These are phyloP conservation scores for Salvelinus alpinus DNA, from an alignment of 2,113 vertebrate species.

Conservation along the genomic window DNA sequence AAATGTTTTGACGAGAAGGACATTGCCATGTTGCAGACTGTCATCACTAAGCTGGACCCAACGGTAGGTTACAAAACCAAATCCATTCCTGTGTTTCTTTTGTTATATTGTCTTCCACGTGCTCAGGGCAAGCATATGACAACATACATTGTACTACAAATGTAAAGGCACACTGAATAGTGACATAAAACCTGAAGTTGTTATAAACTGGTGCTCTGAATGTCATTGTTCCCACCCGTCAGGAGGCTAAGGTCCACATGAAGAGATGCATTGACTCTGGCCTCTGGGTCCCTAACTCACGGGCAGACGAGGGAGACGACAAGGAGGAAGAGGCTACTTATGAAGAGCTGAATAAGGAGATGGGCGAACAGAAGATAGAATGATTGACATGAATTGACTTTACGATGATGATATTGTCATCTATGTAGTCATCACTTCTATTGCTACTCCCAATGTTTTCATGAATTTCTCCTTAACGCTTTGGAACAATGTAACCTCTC, in stretches of 20 bases:
- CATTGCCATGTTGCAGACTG: constrained; percentile 87
- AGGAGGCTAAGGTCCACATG: constrained; percentile 89
- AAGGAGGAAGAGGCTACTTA: constrained; percentile 67
- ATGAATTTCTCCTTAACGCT: constrained; percentile 38
- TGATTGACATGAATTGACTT: constrained; percentile 36
- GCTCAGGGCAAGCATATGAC: not conserved
- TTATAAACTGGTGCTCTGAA: not conserved
- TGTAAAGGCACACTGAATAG: not conserved
- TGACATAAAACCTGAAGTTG: not conserved
- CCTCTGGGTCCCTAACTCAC: constrained; percentile 89
- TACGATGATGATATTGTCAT: constrained; percentile 13
- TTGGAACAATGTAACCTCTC: constrained; percentile 23
- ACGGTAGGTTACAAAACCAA: constrained; percentile 71
- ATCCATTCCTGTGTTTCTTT: not conserved
- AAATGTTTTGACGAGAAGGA: constrained; percentile 93
- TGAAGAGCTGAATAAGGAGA: constrained; percentile 74
- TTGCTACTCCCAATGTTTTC: constrained; percentile 42
- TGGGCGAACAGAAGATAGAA: constrained; percentile 60
- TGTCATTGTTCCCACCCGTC: not conserved
- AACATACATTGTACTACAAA: not conserved
- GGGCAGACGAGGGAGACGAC: constrained; percentile 56
- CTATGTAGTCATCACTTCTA: constrained; percentile 43
- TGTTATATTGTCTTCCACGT: not conserved
- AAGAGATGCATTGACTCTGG: constrained; percentile 87
- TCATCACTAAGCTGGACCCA: constrained; percentile 92